Conservation (phyloP, 2,113 vertebrate species). For the Dasyurus viverrinus region DNA sequence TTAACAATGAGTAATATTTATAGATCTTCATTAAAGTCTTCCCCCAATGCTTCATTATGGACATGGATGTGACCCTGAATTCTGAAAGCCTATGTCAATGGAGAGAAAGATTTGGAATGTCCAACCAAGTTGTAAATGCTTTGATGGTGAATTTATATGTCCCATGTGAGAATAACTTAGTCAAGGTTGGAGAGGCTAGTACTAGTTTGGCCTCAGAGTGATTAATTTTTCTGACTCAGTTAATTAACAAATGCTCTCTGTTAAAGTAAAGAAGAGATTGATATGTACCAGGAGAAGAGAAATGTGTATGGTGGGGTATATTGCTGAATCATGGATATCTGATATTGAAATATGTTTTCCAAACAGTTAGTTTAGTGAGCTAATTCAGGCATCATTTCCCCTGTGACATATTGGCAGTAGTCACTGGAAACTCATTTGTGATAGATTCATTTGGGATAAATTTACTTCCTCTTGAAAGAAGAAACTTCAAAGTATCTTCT, state of each 20-base stretch:
- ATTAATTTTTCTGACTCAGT: not conserved
- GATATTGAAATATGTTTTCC: not conserved
- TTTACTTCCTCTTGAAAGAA: not conserved
- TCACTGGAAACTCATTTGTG: not conserved
- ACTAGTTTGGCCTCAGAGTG: not conserved
- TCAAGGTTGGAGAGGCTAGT: not conserved
- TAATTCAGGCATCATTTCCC: constrained; percentile 7
- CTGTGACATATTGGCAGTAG: constrained; percentile 16
- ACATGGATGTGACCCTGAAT: not conserved
- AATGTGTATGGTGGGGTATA: not conserved
- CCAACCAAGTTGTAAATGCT: not conserved
- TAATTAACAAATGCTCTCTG: not conserved
- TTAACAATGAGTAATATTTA: constrained; percentile 3
- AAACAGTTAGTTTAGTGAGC: constrained; percentile 15
- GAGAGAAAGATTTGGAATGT: not conserved
- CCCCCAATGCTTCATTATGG: not conserved
- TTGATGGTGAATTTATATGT: not conserved
- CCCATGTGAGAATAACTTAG: not conserved
- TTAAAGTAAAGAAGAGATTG: not conserved
- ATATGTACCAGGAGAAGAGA: not conserved
- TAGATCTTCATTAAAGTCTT: not conserved
- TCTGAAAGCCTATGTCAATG: not conserved
- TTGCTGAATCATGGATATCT: not conserved
- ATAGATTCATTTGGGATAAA: not conserved
- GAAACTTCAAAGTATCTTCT: not conserved